These are phyloP conservation scores for Tragopan temminckii DNA, from an alignment of 2,797 vertebrate species.

Conservation along the genomic window DNA sequence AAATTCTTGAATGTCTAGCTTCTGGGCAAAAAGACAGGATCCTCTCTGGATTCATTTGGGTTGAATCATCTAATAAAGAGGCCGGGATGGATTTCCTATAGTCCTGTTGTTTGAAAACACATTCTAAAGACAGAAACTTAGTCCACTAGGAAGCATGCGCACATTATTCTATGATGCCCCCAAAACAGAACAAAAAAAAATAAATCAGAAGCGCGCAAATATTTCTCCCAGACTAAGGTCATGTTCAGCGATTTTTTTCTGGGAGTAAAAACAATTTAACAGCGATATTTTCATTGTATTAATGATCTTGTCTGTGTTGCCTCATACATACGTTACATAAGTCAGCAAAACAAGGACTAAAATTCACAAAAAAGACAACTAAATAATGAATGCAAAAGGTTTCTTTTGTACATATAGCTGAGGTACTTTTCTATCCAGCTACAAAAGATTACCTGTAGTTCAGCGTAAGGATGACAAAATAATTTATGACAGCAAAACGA, in stretches of 20 bases:
- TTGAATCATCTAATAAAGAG: not conserved
- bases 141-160: not conserved
- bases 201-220: not conserved
- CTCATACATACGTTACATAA: not conserved
- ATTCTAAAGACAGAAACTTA: accelerated
- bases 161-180: accelerated
- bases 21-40: not conserved
- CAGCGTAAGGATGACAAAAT: not conserved
- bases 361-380: not conserved
- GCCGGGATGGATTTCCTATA: not conserved
- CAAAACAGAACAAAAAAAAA: not conserved
- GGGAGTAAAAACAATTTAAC: not conserved
- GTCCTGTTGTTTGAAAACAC: not conserved
- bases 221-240: not conserved
- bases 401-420: not conserved
- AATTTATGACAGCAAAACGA: not conserved
- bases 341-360: not conserved
- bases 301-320: not conserved
- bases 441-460: not conserved
- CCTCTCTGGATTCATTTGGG: not conserved
- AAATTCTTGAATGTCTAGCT: not conserved
- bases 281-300: not conserved
- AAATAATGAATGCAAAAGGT: not conserved
- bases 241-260: not conserved
- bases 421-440: not conserved